A percentile compares a stretch with the other conserved stretches of the same genome.
These are phyloP conservation scores for Orchesella cincta DNA, from an alignment of 1,140 invertebrate genomes.

Conservation along the genomic window DNA sequence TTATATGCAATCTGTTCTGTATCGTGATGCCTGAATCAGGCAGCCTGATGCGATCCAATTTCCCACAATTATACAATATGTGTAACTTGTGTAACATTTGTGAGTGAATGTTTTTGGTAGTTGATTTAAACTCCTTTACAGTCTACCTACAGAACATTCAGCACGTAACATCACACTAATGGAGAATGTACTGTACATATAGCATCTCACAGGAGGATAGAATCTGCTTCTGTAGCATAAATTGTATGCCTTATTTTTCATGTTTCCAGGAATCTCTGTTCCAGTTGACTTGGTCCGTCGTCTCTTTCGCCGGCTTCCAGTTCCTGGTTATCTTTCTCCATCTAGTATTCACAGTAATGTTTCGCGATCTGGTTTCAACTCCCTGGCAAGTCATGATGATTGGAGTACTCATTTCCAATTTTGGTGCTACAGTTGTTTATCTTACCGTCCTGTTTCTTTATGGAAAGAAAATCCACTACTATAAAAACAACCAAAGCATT, in stretches of 20 bases:
- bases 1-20: too few species aligned
- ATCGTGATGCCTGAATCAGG: too few species aligned
- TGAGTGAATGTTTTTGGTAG: too few species aligned
- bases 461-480: constrained; percentile 38
- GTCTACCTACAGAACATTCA: too few species aligned
- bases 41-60: too few species aligned
- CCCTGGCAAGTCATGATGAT: constrained; percentile 31
- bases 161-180: neutral
- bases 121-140: too few species aligned
- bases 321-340: constrained; percentile 33
- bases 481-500: constrained; percentile 29
- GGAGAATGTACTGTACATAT: neutral
- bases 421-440: constrained; percentile 29
- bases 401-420: constrained; percentile 31
- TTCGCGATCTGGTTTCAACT: constrained; percentile 33
- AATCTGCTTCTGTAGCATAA: neutral
- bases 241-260: neutral
- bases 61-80: too few species aligned
- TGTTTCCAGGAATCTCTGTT: constrained; percentile 33
- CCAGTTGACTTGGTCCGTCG: constrained; percentile 36
- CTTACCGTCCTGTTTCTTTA: constrained; percentile 31
- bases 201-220: too few species aligned
- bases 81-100: too few species aligned
- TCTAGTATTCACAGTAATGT: constrained; percentile 39
- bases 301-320: constrained; percentile 29